Evolutionary conservation across 1,140 invertebrate species (phyloP).

Genomic region (Drosophila chauvacae): DNA sequence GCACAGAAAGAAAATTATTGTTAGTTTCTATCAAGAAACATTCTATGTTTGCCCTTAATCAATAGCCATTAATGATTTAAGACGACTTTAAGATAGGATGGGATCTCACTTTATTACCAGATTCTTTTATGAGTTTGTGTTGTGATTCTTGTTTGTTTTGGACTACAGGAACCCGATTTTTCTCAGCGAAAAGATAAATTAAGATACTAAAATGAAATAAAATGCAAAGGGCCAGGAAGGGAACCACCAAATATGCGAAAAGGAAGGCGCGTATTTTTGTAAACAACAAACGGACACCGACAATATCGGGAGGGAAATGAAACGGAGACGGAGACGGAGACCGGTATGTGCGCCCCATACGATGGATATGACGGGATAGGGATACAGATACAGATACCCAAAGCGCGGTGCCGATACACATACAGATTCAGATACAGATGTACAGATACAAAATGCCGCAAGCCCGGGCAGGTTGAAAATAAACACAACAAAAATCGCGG

Average conservation of each 20-base stretch:
- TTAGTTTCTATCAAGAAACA: not conserved
- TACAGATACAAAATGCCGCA: slow-evolving; percentile 73
- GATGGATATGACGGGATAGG: slow-evolving; percentile 12
- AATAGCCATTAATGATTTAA: not conserved
- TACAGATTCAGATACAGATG: slow-evolving; percentile 38
- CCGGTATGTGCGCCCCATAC: slow-evolving; percentile 49
- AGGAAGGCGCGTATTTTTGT: slow-evolving; percentile 65
- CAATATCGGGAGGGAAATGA: slow-evolving; percentile 35
- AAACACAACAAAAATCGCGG: slow-evolving; percentile 27
- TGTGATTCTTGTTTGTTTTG: not conserved
- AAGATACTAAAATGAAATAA: slow-evolving; percentile 45
- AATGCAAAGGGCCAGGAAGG: slow-evolving; percentile 1
- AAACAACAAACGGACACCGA: slow-evolving; percentile 73
- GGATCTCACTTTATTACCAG: not conserved
- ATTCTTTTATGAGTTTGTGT: not conserved
- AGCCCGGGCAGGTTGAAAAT: slow-evolving; percentile 63
- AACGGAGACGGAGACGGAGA: slow-evolving; percentile 29
- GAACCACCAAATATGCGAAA: slow-evolving; percentile 20
- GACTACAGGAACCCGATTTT: not conserved
- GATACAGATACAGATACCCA: slow-evolving; percentile 14
- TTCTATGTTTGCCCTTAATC: no score
- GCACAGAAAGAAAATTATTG: slow-evolving; percentile 2
- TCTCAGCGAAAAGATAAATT: slow-evolving; percentile 32
- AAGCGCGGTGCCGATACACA: slow-evolving; percentile 4
- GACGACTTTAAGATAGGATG: not conserved